phyloP scores from a whole-genome alignment of 2,888 invertebrate genomes.

The Cyclophora punctaria region DNA sequence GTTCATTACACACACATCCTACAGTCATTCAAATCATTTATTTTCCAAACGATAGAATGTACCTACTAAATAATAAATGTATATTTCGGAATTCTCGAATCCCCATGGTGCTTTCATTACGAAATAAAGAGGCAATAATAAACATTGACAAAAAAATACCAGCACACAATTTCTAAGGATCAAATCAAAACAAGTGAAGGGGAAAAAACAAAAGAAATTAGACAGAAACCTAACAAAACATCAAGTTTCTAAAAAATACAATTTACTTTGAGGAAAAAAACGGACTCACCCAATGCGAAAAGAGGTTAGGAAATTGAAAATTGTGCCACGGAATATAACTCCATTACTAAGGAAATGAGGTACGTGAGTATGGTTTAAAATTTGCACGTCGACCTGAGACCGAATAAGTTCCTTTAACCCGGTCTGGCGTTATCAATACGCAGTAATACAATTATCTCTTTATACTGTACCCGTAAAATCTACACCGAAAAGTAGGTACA shows the following conservation, averaged over 20 bases:
- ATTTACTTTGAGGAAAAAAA: slow-evolving; percentile 36
- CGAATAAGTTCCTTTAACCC: slow-evolving; percentile 19
- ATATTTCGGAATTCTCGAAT: too few species aligned
- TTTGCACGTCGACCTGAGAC: slow-evolving; percentile 29
- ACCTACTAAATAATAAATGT: too few species aligned
- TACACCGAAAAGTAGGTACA: too few species aligned
- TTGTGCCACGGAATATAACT: slow-evolving; percentile 68
- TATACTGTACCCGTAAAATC: too few species aligned
- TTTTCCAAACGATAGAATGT: too few species aligned
- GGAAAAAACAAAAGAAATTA: slow-evolving; percentile 1
- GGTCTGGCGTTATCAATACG: slow-evolving; percentile 8
- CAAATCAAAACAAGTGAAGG: too few species aligned
- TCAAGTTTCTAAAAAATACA: slow-evolving; percentile 32
- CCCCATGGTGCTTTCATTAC: too few species aligned
- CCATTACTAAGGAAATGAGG: slow-evolving; percentile 71
- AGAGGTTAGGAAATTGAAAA: slow-evolving; percentile 71
- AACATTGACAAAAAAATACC: slow-evolving; percentile 3
- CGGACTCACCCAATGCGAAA: slow-evolving; percentile 49
- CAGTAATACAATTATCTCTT: slow-evolving; percentile 1
- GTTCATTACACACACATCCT: too few species aligned
- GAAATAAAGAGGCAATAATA: neutral
- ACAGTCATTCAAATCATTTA: too few species aligned
- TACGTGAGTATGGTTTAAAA: slow-evolving; percentile 66
- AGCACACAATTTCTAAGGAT: too few species aligned
- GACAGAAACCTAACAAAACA: slow-evolving; percentile 22